Evolutionary conservation across 2,113 vertebrate genomes (phyloP), one percentile per base, ranked within the genome.

Genomic region (Litocranius walleri): DNA sequence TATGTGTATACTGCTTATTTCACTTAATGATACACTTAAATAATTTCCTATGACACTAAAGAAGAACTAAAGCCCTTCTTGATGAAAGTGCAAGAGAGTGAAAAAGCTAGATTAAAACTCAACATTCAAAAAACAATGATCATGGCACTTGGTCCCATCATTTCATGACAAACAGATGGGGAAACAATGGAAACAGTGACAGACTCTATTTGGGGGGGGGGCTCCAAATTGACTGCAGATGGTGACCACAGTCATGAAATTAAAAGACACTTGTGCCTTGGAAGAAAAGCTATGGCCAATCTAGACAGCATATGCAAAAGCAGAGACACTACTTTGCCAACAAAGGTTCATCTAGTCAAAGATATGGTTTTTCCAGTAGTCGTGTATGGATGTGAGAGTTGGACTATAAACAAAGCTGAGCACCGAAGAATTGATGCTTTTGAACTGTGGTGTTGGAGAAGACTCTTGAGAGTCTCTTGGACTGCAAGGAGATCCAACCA

Each of bases 331-430:
- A 64, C 30, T 64, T n/a, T 64, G 15, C 30, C 30, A 64, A 64
- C 62, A 64, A 64, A 64, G 62, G 30, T n/a, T 2, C 30, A 1
- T n/a, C 62, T 64, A 64, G 62, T 64, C 16, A 64, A 0, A 1
- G 30, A 7, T 64, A 64, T 64, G 62, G 15, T 64, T 64, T 64
- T 64, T 64, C 15, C 62, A 64, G 30, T 33, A 2, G 62, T 64
- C 62, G 9, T n/a, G 62, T n/a, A n/a, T 19, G 30, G 30, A n/a
- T 64, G 62, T 0, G 16, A 64, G 62, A 64, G 62, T 64, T 64
- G 62, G 61, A 33, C 30, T 64, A 8, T 64, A 4, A 64, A 17
- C 15, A 64, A n/a, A 64, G 7, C 1, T n/a, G 62, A 64, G 30
- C 30, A n/a, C 30, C 3, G 0, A 17, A 33, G 30, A n/a, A 64